Conservation (phyloP, 2,888 invertebrate species). For the Andrena minutula region DNA sequence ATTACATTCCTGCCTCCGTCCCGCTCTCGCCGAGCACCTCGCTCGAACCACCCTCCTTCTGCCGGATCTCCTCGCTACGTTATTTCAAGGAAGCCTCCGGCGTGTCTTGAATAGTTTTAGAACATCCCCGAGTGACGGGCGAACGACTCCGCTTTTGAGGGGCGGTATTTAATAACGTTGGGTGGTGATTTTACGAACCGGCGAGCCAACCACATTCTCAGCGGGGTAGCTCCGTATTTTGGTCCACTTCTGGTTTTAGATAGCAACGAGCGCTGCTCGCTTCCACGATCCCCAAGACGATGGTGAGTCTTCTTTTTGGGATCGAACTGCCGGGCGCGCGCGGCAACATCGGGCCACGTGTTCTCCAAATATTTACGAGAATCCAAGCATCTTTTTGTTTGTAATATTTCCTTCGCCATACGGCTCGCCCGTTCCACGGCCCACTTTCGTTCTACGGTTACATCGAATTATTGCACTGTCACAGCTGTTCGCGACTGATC, state of each 20-base stretch:
- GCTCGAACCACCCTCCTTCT: slow-evolving; percentile 26
- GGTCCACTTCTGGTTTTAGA: too few species aligned
- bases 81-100: slow-evolving; percentile 63
- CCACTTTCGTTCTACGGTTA: slow-evolving; percentile 28
- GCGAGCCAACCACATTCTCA: too few species aligned
- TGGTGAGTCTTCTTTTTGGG: too few species aligned
- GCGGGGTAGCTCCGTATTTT: too few species aligned
- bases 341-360: too few species aligned
- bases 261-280: too few species aligned
- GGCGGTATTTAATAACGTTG: slow-evolving; percentile 52
- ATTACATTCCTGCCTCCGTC: slow-evolving; percentile 83
- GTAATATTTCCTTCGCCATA: neutral
- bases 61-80: slow-evolving; percentile 53
- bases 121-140: slow-evolving; percentile 61
- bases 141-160: slow-evolving; percentile 38
- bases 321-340: too few species aligned
- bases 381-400: neutral
- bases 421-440: neutral
- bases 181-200: slow-evolving; percentile 29
- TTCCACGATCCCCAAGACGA: too few species aligned
- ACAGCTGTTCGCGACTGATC: slow-evolving; percentile 45
- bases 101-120: slow-evolving; percentile 72
- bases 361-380: too few species aligned
- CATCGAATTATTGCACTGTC: slow-evolving; percentile 39
- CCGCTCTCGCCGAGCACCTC: slow-evolving; percentile 50